Conservation (phyloP, 2,888 invertebrate genomes). For the Agonopterix heracliana region DNA sequence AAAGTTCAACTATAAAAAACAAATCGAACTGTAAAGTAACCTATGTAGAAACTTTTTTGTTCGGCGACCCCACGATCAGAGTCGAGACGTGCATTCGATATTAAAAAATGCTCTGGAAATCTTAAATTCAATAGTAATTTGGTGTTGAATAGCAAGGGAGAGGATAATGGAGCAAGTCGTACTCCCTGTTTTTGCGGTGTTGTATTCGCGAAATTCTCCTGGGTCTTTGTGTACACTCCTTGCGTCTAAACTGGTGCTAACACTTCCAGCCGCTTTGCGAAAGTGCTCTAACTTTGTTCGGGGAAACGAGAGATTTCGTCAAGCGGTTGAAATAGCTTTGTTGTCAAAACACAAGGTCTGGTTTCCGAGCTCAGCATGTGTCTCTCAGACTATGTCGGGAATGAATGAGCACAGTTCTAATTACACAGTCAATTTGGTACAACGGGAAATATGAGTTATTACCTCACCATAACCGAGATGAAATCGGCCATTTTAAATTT, state of each 20-base stretch:
- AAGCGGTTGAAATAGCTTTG: constrained; percentile 1
- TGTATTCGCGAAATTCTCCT: constrained; percentile 67
- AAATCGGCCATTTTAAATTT: constrained; percentile 59
- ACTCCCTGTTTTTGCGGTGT: constrained; percentile 72
- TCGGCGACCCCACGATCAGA: constrained; percentile 37
- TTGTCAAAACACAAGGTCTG: constrained; percentile 30
- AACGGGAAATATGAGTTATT: constrained; percentile 67
- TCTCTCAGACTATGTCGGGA: constrained; percentile 44
- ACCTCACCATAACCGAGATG: constrained; percentile 57
- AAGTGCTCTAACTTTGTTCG: not conserved
- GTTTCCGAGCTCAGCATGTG: constrained; percentile 66
- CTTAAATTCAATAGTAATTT: constrained; percentile 74
- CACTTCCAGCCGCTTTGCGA: constrained; percentile 5
- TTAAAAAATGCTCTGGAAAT: constrained; percentile 67
- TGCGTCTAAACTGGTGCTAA: constrained; percentile 1
- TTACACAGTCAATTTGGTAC: constrained; percentile 73
- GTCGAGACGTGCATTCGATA: constrained; percentile 58
- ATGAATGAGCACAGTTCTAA: constrained; percentile 62
- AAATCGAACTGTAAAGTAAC: constrained; percentile 25
- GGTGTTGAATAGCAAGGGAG: constrained; percentile 58
- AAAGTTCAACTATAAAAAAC: constrained; percentile 34
- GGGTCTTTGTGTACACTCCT: constrained; percentile 50
- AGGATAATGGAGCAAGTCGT: constrained; percentile 51
- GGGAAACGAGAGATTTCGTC: not conserved
- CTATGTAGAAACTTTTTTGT: constrained; percentile 38